Base-by-base conservation (phyloP, 2,797 vertebrate species). In the Sphenopsis melanotis region DNA sequence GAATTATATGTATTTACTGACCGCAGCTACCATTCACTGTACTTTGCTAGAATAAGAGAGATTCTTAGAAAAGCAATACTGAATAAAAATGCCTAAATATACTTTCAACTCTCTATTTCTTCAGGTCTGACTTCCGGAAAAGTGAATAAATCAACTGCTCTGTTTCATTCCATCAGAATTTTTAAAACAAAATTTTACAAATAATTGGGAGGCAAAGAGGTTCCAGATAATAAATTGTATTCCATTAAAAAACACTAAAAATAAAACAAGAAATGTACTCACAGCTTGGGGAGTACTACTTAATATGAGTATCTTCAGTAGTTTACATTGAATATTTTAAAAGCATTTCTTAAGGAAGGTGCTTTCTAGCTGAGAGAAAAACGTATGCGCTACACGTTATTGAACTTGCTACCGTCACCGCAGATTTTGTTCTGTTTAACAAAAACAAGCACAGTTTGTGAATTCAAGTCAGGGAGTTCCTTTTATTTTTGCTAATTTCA, bases 401-500 rank as follows among this genome's bases (percentile, higher is more conserved):
- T 96, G 93, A 96, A 95, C 96, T 97, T 95, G 91, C 95, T 96
- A 97, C 95, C 91, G 88, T 97, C 96, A 96, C 97, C 83, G 94
- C 93, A 97, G 96, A 97, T 97, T 96, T 97, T 97, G 94, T 97
- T 96, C 93, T 97, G 96, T 98, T 98, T 97, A 97, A 98, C 97
- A 98, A 98, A 97, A 98, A 97, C 95, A 97, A 98, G 95, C 94
- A 92, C 95, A 95, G 95, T 98, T 98, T 97, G 95, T 97, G 94
- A 93, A 97, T 97, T 96, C 96, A 97, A 97, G 93, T 97, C 97
- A 98, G 98, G 97, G 97, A 97, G 94, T 96, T 95, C 90, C 96
- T 97, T 98, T 97, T 97, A 95, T 97, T 97, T 98, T 97, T 97
- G 94, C 94, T 97, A 97, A 97, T 98, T 97, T 98, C 86, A 64